These are phyloP conservation scores for Tinamus major DNA, from an alignment of 2,797 vertebrate species.

Conservation along the genomic window DNA sequence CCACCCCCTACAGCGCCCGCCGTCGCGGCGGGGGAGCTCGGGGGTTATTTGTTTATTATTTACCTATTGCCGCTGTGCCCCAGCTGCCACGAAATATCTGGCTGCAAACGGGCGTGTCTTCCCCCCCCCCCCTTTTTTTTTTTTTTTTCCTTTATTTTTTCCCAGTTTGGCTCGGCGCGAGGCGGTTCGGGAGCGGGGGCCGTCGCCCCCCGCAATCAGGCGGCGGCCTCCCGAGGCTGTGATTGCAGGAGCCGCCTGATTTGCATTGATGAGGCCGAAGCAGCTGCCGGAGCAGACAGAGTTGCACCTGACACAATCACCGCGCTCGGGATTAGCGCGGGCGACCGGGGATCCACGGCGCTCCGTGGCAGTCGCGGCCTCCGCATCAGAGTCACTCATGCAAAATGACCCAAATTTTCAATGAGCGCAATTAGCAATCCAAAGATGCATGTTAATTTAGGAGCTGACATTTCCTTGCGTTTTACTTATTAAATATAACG, in stretches of 20 bases:
- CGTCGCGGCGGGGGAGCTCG: too few species aligned
- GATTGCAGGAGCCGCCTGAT: slow-evolving; percentile 85
- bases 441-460: slow-evolving; percentile 79
- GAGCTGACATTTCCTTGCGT: slow-evolving; percentile 59
- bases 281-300: slow-evolving; percentile 82
- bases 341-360: slow-evolving; percentile 74
- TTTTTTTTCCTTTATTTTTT: too few species aligned
- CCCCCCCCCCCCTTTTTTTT: too few species aligned
- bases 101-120: slow-evolving; percentile 77
- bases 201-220: slow-evolving; percentile 73
- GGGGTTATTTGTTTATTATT: not conserved
- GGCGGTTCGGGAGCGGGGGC: too few species aligned
- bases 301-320: slow-evolving; percentile 82
- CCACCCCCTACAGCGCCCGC: too few species aligned
- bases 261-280: slow-evolving; percentile 89
- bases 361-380: slow-evolving; percentile 67
- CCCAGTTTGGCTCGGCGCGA: too few species aligned
- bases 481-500: slow-evolving; percentile 76
- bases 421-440: slow-evolving; percentile 79
- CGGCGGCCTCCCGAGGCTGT: slow-evolving; percentile 78
- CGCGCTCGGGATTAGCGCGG: slow-evolving; percentile 74
- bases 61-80: not conserved
- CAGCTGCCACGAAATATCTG: not conserved
- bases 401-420: slow-evolving; percentile 85
- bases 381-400: slow-evolving; percentile 79